These are phyloP conservation scores for Drosophila rubida DNA, from an alignment of 2,888 invertebrate species.

Conservation along the genomic window DNA sequence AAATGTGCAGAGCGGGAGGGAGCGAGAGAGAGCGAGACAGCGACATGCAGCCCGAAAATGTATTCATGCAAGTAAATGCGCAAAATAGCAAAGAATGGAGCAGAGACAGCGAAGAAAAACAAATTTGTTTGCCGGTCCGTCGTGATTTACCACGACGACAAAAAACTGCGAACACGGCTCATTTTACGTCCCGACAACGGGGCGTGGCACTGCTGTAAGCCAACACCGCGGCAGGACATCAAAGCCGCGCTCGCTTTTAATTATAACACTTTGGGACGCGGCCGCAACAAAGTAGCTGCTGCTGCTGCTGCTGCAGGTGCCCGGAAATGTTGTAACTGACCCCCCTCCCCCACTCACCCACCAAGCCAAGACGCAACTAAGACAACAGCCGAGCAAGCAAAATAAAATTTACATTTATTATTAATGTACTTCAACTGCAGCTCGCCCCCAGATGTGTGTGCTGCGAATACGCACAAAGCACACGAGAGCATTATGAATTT, in stretches of 20 bases:
- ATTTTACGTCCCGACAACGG: slow-evolving; percentile 28
- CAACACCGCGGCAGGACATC: slow-evolving; percentile 20
- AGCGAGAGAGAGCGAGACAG: slow-evolving; percentile 2
- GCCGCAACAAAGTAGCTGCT: slow-evolving; percentile 56
- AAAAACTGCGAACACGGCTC: slow-evolving; percentile 55
- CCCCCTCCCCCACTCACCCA: background rate
- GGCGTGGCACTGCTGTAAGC: slow-evolving; percentile 17
- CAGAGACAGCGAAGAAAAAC: slow-evolving; percentile 9
- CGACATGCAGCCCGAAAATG: slow-evolving; percentile 62
- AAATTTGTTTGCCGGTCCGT: slow-evolving; percentile 56
- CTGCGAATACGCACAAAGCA: slow-evolving; percentile 16
- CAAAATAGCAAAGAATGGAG: slow-evolving; percentile 16
- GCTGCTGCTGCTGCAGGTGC: no score
- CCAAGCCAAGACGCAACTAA: background rate
- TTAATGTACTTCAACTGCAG: slow-evolving; percentile 68
- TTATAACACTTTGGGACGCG: slow-evolving; percentile 66
- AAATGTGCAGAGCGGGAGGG: slow-evolving; percentile 40
- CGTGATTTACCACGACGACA: slow-evolving; percentile 70
- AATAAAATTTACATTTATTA: slow-evolving; percentile 76
- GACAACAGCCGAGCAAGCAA: slow-evolving; percentile 3
- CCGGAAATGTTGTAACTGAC: slow-evolving; percentile 33
- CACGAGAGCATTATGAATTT: slow-evolving; percentile 63
- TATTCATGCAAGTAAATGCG: slow-evolving; percentile 78
- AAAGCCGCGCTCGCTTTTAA: slow-evolving; percentile 58
- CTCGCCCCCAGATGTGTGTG: slow-evolving; percentile 37